Conservation (phyloP, 2,888 invertebrate genomes). For the Microctonus brassicae region DNA sequence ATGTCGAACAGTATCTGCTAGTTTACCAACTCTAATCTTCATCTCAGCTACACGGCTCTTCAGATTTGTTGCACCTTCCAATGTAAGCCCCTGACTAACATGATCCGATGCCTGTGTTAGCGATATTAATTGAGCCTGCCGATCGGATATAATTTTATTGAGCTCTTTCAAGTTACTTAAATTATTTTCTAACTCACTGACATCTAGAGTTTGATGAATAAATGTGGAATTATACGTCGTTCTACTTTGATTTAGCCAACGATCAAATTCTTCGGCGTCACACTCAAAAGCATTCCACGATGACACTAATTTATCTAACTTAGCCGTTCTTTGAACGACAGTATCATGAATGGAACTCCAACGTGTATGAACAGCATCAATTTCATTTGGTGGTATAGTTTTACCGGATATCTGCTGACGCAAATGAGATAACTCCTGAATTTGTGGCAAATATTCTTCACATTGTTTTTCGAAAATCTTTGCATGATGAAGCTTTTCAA, state of each 20-base stretch:
- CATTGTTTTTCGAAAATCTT: slow-evolving; percentile 83
- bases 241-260: slow-evolving; percentile 82
- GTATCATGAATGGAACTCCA: slow-evolving; percentile 89
- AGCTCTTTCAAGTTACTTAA: slow-evolving; percentile 83
- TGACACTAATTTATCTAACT: slow-evolving; percentile 82
- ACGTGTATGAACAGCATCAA: slow-evolving; percentile 85
- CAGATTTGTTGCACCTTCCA: slow-evolving; percentile 81
- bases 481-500: slow-evolving; percentile 80
- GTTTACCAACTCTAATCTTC: slow-evolving; percentile 80
- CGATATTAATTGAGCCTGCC: slow-evolving; percentile 85
- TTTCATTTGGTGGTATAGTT: slow-evolving; percentile 85
- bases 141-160: slow-evolving; percentile 87
- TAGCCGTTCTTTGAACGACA: slow-evolving; percentile 83
- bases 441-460: slow-evolving; percentile 80
- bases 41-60: slow-evolving; percentile 82
- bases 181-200: slow-evolving; percentile 83
- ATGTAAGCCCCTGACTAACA: slow-evolving; percentile 81
- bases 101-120: slow-evolving; percentile 85
- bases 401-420: slow-evolving; percentile 83
- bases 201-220: slow-evolving; percentile 78
- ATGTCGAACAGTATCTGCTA: slow-evolving; percentile 82
- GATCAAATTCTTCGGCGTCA: slow-evolving; percentile 81
- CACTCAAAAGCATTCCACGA: slow-evolving; percentile 88
- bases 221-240: slow-evolving; percentile 74
- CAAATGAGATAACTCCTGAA: slow-evolving; percentile 81